Percentiles rank a stretch among this genome's conserved stretches.
These are phyloP conservation scores for Ctenosaura bakeri DNA, from an alignment of 2,797 vertebrate genomes.

Conservation along the genomic window DNA sequence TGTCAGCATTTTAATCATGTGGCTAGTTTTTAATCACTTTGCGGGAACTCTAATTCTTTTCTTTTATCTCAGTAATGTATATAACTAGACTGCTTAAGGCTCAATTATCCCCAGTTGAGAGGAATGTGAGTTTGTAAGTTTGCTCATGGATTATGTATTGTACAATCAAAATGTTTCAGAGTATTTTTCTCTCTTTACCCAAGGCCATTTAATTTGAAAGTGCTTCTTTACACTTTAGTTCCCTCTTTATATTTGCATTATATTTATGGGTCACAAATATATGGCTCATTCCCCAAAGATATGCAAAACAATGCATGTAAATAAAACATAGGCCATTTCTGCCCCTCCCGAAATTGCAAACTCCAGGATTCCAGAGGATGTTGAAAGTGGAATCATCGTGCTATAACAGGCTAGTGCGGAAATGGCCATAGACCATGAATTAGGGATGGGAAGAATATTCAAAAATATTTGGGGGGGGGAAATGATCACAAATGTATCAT, in stretches of 20 bases:
- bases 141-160: background rate
- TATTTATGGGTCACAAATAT: background rate
- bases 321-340: too few species aligned
- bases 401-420: too few species aligned
- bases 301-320: background rate
- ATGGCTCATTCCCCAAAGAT: background rate
- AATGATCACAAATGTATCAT: too few species aligned
- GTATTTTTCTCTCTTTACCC: background rate
- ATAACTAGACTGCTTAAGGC: background rate
- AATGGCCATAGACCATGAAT: too few species aligned
- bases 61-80: background rate
- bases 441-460: too few species aligned
- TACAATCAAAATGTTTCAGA: background rate
- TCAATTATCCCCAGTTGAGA: slow-evolving; percentile 10
- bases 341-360: too few species aligned
- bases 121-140: background rate
- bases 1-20: background rate
- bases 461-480: too few species aligned
- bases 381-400: too few species aligned
- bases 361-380: too few species aligned
- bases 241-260: background rate
- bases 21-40: background rate
- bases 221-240: background rate
- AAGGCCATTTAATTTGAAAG: background rate
- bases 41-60: background rate